phyloP scores from a whole-genome alignment of 1,140 invertebrate genomes.

The Akabosia matsudoensis region DNA sequence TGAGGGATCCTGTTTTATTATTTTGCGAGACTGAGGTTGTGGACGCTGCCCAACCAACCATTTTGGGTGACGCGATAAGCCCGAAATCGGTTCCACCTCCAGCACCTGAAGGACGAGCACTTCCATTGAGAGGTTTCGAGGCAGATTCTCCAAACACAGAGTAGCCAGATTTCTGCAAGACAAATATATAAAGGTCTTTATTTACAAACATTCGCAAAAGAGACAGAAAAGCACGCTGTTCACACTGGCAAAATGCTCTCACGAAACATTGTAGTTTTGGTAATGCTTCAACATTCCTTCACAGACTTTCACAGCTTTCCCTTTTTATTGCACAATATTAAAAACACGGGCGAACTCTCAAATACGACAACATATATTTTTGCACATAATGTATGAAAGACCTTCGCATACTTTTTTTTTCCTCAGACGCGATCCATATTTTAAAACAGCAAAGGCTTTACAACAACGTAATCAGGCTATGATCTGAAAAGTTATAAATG shows the following conservation, averaged over 20 bases:
- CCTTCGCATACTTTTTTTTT: too few relatives aligned
- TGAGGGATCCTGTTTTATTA: constrained; percentile 46
- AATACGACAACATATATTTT: too few relatives aligned
- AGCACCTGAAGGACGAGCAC: constrained; percentile 29
- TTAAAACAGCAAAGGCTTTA: too few relatives aligned
- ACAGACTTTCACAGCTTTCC: background rate
- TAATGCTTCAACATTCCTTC: background rate
- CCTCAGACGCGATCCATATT: too few relatives aligned
- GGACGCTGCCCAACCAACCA: constrained; percentile 39
- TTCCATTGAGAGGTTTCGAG: constrained; percentile 17
- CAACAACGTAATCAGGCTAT: too few relatives aligned
- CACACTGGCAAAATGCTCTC: background rate
- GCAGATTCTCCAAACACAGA: constrained; percentile 37
- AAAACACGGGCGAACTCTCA: too few relatives aligned
- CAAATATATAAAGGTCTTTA: constrained; percentile 4
- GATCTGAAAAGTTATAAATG: too few relatives aligned
- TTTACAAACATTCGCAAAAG: background rate
- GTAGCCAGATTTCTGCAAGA: constrained; percentile 43
- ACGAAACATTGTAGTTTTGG: too few relatives aligned
- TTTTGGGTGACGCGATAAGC: constrained; percentile 43
- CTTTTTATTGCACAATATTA: too few relatives aligned
- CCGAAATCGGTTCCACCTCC: constrained; percentile 34
- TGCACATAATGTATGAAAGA: too few relatives aligned
- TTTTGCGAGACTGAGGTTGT: constrained; percentile 29
- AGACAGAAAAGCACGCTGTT: background rate